phyloP scores from a whole-genome alignment of 2,888 invertebrate species.

The Griposia aprilina region DNA sequence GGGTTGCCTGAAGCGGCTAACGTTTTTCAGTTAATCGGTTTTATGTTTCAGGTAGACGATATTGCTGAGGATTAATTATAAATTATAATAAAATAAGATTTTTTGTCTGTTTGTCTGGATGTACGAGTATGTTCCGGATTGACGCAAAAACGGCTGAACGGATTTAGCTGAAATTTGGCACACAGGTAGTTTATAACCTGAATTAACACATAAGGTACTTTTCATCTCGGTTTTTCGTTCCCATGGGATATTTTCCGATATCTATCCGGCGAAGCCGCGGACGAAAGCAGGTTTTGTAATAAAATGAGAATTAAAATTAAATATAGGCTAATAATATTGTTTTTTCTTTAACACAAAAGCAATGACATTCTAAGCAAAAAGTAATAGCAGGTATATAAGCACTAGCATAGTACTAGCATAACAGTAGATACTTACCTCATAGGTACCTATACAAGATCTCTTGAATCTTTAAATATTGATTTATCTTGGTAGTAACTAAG shows the following conservation, averaged over 20 bases:
- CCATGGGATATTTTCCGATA: too few species aligned
- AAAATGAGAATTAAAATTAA: background rate
- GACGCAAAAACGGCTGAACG: too few species aligned
- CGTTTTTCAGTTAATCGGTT: slow-evolving; percentile 40
- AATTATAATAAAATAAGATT: too few species aligned
- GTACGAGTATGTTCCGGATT: too few species aligned
- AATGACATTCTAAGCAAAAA: background rate
- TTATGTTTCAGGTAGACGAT: slow-evolving; percentile 17
- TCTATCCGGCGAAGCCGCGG: too few species aligned
- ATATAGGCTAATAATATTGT: background rate
- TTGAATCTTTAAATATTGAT: background rate
- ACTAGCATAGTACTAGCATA: background rate
- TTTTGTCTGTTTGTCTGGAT: too few species aligned
- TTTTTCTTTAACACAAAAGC: background rate
- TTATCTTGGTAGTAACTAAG: background rate
- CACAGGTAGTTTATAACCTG: too few species aligned
- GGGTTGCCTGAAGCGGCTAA: slow-evolving; percentile 17
- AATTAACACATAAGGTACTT: too few species aligned
- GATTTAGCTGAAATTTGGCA: too few species aligned
- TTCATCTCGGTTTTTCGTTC: too few species aligned
- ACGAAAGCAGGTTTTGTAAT: background rate
- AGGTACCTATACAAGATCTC: background rate
- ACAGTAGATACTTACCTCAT: background rate
- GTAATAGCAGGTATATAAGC: too few species aligned
- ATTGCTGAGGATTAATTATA: background rate